Conservation (phyloP, 2,888 invertebrate species). For the Pyrochroa serraticornis region DNA sequence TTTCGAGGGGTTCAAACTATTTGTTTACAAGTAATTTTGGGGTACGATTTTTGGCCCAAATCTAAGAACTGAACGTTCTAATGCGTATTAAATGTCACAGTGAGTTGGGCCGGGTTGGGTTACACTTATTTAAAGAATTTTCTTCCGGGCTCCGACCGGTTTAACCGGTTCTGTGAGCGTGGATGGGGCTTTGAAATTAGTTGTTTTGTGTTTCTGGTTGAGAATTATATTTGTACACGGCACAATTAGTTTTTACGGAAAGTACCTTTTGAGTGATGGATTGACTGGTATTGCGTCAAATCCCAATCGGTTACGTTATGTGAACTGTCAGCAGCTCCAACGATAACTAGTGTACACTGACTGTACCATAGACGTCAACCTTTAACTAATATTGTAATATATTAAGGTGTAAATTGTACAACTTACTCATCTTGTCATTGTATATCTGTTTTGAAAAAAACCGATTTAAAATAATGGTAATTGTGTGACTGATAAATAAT, state of each 20-base stretch:
- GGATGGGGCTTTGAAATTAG: not conserved
- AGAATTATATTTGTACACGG: slow-evolving; percentile 12
- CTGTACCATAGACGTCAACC: not conserved
- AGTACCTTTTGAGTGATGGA: not conserved
- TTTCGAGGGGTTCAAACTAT: too few relatives aligned
- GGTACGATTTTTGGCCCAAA: too few relatives aligned
- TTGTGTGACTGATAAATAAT: slow-evolving; percentile 27
- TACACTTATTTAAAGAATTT: too few relatives aligned
- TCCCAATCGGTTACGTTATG: not conserved
- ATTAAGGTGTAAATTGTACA: slow-evolving; percentile 23
- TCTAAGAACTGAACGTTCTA: too few relatives aligned
- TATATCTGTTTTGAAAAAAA: slow-evolving; percentile 6
- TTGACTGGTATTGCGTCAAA: too few relatives aligned
- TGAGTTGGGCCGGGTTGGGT: too few relatives aligned
- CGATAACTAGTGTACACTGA: too few relatives aligned
- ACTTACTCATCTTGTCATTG: slow-evolving; percentile 22
- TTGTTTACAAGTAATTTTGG: too few relatives aligned
- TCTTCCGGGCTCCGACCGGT: too few relatives aligned
- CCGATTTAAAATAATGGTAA: slow-evolving; percentile 18
- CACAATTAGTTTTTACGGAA: slow-evolving; percentile 3
- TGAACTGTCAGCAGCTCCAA: not conserved
- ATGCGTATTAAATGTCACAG: too few relatives aligned
- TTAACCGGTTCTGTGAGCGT: too few relatives aligned
- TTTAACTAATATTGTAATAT: slow-evolving; percentile 12
- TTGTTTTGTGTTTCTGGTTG: not conserved